These are phyloP conservation scores for Phylloscopus whistleri DNA, from an alignment of 2,113 vertebrate genomes.

Conservation along the genomic window DNA sequence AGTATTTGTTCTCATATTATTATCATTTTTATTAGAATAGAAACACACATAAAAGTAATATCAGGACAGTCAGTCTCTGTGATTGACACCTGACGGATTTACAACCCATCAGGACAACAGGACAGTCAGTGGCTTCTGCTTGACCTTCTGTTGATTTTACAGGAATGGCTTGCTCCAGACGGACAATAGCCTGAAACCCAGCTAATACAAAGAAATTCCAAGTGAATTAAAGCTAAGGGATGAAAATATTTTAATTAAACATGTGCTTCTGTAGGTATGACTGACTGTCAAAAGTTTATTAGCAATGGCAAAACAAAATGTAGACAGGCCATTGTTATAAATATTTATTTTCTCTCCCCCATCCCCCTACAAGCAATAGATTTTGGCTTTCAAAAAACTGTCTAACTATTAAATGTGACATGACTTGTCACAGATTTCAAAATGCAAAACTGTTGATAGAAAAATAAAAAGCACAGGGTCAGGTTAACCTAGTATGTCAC, in stretches of 20 bases:
- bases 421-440: neutral
- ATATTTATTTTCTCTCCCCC: neutral
- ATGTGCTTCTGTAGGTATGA: neutral
- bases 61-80: neutral
- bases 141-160: neutral
- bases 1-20: neutral
- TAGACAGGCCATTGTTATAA: neutral
- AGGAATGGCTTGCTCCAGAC: neutral
- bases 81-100: neutral
- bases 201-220: neutral
- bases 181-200: neutral
- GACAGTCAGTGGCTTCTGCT: neutral
- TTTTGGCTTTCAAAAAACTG: neutral
- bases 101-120: neutral
- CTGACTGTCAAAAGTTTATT: neutral
- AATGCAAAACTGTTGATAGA: neutral
- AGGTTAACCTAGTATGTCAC: neutral
- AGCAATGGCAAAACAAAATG: neutral
- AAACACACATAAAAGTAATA: neutral
- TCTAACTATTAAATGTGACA: neutral
- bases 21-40: neutral
- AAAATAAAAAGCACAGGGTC: neutral
- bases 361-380: neutral
- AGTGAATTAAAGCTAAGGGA: neutral
- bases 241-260: neutral